Percentiles rank a stretch among this genome's conserved stretches.
These are phyloP conservation scores for Spilarctia lutea DNA, from an alignment of 2,888 invertebrate species.

Conservation along the genomic window DNA sequence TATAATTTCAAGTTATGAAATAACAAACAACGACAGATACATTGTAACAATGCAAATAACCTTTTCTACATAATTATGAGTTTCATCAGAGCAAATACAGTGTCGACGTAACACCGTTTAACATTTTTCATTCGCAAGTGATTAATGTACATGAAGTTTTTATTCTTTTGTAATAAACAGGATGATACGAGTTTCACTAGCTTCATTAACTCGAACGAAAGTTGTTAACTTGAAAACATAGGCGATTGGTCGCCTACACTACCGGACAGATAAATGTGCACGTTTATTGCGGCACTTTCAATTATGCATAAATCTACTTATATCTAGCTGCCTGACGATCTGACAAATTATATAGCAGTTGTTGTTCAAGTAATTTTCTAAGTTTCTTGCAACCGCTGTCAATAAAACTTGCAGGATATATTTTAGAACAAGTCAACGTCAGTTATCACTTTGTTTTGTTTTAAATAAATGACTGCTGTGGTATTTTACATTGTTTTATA, in stretches of 20 bases:
- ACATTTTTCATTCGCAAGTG: constrained; percentile 41
- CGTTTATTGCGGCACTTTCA: constrained; percentile 63
- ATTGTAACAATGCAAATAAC: background rate
- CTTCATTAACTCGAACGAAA: constrained; percentile 25
- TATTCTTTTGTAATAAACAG: constrained; percentile 37
- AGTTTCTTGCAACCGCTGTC: constrained; percentile 39
- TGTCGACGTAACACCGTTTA: background rate
- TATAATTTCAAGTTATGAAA: background rate
- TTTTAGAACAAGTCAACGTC: background rate
- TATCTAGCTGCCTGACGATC: constrained; percentile 65
- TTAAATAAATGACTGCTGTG: background rate
- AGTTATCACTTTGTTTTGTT: background rate
- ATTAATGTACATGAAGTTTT: constrained; percentile 31
- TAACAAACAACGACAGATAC: background rate
- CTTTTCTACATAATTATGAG: background rate
- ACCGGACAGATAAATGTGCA: constrained; percentile 49
- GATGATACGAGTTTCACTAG: constrained; percentile 20
- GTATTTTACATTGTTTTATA: too few relatives aligned
- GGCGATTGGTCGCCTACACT: constrained; percentile 42
- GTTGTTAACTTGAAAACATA: constrained; percentile 31
- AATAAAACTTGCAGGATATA: constrained; percentile 46
- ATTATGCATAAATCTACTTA: constrained; percentile 68
- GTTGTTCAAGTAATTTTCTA: constrained; percentile 63
- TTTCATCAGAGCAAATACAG: background rate
- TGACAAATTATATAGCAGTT: constrained; percentile 69